phyloP scores from a whole-genome alignment of 2,797 vertebrate species.

The Delichon dasypus region DNA sequence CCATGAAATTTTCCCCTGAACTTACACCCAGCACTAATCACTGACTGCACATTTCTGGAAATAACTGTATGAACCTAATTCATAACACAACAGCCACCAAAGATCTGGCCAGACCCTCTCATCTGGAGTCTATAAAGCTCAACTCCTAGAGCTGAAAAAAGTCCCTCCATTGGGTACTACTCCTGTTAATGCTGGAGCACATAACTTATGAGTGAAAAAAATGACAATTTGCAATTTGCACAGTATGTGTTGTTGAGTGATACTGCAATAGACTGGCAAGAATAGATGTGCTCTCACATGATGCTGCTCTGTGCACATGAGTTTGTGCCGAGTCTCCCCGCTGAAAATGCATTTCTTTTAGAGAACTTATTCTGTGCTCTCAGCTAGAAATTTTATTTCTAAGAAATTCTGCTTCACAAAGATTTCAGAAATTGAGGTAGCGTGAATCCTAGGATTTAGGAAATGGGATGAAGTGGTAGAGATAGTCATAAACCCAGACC shows the following conservation, averaged over 20 bases:
- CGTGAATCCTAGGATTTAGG: neutral
- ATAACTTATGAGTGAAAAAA: neutral
- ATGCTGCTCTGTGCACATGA: neutral
- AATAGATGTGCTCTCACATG: neutral
- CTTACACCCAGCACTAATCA: neutral
- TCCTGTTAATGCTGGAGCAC: neutral
- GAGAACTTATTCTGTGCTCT: neutral
- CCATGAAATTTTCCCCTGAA: neutral
- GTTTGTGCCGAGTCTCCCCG: rapidly evolving
- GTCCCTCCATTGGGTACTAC: neutral
- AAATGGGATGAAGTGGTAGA: neutral
- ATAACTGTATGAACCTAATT: neutral
- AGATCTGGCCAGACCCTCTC: neutral
- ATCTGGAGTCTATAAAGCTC: neutral
- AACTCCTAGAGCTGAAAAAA: neutral
- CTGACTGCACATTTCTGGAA: neutral
- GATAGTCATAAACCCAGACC: neutral
- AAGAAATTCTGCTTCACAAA: neutral
- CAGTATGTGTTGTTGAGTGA: neutral
- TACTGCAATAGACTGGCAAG: neutral
- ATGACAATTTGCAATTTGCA: neutral
- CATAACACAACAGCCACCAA: neutral
- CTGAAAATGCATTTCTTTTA: neutral
- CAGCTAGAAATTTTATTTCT: neutral
- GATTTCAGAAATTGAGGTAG: neutral